These are phyloP conservation scores for Magallana angulata DNA, from an alignment of 1,140 invertebrate genomes.

Conservation along the genomic window DNA sequence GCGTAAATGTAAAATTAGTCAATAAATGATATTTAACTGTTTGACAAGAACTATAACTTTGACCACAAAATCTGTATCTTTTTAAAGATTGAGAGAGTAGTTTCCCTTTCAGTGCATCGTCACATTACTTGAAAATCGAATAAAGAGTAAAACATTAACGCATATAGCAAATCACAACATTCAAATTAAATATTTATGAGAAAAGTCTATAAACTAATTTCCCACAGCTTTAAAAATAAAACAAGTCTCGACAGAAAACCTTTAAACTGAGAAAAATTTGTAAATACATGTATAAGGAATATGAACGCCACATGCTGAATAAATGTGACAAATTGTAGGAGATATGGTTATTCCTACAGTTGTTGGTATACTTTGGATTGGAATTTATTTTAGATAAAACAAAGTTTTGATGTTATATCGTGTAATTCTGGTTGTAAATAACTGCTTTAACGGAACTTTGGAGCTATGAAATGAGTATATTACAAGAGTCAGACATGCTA, in stretches of 20 bases:
- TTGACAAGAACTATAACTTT: neutral
- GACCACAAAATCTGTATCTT: neutral
- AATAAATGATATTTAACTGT: neutral
- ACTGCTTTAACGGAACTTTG: no score
- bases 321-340: no score
- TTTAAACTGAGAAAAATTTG: no score
- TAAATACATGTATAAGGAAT: no score
- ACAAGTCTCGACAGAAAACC: neutral
- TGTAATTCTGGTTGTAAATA: no score
- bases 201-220: neutral
- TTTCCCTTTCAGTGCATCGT: neutral
- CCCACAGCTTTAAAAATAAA: neutral
- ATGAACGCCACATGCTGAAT: no score
- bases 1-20: neutral
- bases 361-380: no score
- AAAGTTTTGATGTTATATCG: no score
- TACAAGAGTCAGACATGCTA: no score
- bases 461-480: no score
- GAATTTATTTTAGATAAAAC: no score
- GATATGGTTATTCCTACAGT: no score
- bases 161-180: neutral
- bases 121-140: constrained; percentile 2
- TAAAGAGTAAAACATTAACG: neutral
- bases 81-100: neutral
- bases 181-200: neutral